These are phyloP conservation scores for Poeciliopsis gracilis DNA, from an alignment of 2,797 vertebrate genomes.

Conservation along the genomic window DNA sequence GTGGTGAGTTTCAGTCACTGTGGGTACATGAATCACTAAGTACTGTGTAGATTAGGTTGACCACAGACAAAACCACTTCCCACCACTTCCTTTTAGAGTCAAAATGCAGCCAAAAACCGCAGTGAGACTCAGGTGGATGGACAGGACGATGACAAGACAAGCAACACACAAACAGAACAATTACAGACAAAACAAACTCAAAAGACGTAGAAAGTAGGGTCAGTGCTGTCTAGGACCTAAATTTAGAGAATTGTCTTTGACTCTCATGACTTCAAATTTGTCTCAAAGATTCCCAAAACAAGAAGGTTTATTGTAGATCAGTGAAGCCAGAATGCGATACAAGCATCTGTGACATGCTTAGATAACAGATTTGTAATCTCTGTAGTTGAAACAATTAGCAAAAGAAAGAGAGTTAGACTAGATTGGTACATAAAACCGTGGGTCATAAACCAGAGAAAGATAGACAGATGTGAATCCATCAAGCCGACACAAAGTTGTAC, in stretches of 20 bases:
- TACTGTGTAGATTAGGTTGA: conserved; percentile 25
- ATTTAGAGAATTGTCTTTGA: not conserved
- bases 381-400: not conserved
- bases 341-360: conserved; percentile 8
- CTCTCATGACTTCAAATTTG: not conserved
- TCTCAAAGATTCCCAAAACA: conserved; percentile 7
- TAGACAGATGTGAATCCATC: conserved; percentile 27
- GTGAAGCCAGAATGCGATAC: conserved; percentile 1
- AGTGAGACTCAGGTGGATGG: conserved; percentile 18
- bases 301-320: conserved; percentile 20
- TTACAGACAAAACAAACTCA: conserved; percentile 43
- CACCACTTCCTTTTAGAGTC: conserved; percentile 17
- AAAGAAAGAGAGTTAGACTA: not conserved
- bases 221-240: conserved; percentile 6
- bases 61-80: conserved; percentile 54
- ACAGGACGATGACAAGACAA: conserved; percentile 32
- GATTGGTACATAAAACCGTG: conserved; percentile 10
- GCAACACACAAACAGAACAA: conserved; percentile 13
- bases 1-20: conserved; percentile 49
- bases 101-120: conserved; percentile 37
- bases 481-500: conserved; percentile 48
- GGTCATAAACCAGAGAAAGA: conserved; percentile 14
- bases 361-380: conserved; percentile 10
- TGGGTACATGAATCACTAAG: conserved; percentile 7
- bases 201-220: conserved; percentile 12